These are phyloP conservation scores for Mus caroli DNA, from an alignment of 2,797 vertebrate species.

Conservation along the genomic window DNA sequence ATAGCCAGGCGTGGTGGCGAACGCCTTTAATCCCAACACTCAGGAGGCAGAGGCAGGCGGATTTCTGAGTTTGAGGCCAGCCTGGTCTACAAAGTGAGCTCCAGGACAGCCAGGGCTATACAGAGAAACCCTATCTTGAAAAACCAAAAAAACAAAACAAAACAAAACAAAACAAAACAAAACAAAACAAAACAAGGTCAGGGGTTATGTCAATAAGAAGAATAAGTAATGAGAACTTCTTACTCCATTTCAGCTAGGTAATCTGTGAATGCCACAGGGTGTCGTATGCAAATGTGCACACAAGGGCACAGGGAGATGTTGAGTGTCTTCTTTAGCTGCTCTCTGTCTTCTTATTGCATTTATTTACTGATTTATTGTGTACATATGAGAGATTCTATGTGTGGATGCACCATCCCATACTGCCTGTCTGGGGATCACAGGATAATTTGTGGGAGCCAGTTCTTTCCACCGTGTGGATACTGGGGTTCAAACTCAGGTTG, in stretches of 20 bases:
- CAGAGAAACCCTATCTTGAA: too few relatives aligned
- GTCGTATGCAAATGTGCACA: not conserved
- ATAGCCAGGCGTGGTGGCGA: too few relatives aligned
- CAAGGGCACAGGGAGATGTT: not conserved
- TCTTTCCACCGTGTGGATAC: not conserved
- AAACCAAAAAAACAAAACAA: too few relatives aligned
- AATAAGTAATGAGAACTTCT: conserved; percentile 59
- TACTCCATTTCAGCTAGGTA: not conserved
- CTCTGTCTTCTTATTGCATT: not conserved
- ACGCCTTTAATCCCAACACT: too few relatives aligned
- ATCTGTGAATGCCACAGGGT: too few relatives aligned
- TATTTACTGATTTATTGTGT: not conserved
- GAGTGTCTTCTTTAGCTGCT: not conserved
- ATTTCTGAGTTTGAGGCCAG: too few relatives aligned
- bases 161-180: not conserved
- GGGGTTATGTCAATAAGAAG: conserved; percentile 55
- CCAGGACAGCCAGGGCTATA: too few relatives aligned
- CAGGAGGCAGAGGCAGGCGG: too few relatives aligned
- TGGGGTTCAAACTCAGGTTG: not conserved
- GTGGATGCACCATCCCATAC: not conserved
- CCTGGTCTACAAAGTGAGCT: too few relatives aligned
- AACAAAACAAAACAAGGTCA: not conserved
- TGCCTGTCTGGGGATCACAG: not conserved
- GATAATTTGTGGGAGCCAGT: not conserved
- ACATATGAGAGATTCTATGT: not conserved